A percentile compares a stretch with the other conserved stretches of the same genome.
phyloP scores from a whole-genome alignment of 2,888 invertebrate genomes.

The Caenorhabditis macrosperma region DNA sequence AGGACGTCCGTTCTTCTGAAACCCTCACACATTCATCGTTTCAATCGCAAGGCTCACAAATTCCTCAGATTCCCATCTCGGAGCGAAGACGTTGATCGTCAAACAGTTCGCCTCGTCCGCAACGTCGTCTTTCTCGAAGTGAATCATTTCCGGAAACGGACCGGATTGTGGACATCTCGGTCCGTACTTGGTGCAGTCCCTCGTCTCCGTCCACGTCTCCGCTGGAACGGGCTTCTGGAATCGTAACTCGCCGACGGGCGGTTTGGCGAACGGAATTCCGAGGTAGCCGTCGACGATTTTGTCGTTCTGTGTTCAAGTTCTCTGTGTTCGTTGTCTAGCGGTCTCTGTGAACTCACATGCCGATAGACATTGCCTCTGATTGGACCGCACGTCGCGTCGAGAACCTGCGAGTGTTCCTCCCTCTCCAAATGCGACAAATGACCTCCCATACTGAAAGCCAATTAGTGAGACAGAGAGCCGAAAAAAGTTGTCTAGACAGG shows the following conservation, averaged over 20 bases:
- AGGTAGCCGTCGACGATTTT: slow-evolving; percentile 59
- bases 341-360: slow-evolving; percentile 21
- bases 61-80: slow-evolving; percentile 60
- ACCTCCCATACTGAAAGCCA: slow-evolving; percentile 18
- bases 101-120: slow-evolving; percentile 65
- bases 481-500: not conserved
- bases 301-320: slow-evolving; percentile 1
- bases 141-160: slow-evolving; percentile 53
- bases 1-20: too few relatives aligned
- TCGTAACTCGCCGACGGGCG: slow-evolving; percentile 59
- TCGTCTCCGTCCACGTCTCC: slow-evolving; percentile 55
- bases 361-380: slow-evolving; percentile 41
- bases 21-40: too few relatives aligned
- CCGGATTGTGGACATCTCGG: slow-evolving; percentile 67
- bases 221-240: slow-evolving; percentile 66
- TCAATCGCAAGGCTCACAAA: too few relatives aligned
- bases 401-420: slow-evolving; percentile 29
- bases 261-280: slow-evolving; percentile 65
- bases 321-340: not conserved
- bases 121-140: slow-evolving; percentile 19
- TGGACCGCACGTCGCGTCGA: slow-evolving; percentile 39
- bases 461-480: not conserved
- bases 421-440: slow-evolving; percentile 40
- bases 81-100: slow-evolving; percentile 67
- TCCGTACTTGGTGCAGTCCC: slow-evolving; percentile 68